Evolutionary conservation across 2,113 vertebrate species (phyloP).

Genomic region (Toxotes jaculatrix): DNA sequence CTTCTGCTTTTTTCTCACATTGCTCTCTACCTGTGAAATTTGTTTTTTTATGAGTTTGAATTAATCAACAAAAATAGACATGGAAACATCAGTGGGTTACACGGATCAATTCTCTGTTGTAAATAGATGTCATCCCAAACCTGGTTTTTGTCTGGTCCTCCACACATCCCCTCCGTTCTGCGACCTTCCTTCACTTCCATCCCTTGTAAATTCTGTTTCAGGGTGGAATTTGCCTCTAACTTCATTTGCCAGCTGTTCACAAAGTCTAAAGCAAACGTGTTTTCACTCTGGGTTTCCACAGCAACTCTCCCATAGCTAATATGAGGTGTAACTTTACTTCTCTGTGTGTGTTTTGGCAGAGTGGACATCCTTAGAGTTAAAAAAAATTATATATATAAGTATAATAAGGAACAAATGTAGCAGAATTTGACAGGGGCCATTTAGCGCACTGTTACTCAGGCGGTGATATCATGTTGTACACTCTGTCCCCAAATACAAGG

Average conservation of each 20-base stretch:
- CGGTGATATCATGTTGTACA: conserved; percentile 5
- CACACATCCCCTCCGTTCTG: background rate
- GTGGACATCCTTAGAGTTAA: conserved; percentile 27
- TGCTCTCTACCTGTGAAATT: background rate
- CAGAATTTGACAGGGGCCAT: conserved; percentile 31
- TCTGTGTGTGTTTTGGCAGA: conserved; percentile 67
- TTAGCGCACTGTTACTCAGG: conserved; percentile 28
- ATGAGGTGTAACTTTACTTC: conserved; percentile 60
- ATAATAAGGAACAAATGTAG: conserved; percentile 59
- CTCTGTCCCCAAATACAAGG: conserved; percentile 1
- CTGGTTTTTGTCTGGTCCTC: background rate
- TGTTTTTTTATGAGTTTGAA: background rate
- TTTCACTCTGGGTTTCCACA: conserved; percentile 56
- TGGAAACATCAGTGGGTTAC: background rate
- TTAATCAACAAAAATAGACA: background rate
- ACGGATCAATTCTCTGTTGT: background rate
- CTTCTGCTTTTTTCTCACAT: background rate
- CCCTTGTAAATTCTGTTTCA: conserved; percentile 28
- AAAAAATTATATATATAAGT: conserved; percentile 32
- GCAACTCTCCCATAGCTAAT: conserved; percentile 57
- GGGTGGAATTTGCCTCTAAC: conserved; percentile 49
- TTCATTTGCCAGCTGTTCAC: conserved; percentile 51
- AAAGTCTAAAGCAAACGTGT: conserved; percentile 46
- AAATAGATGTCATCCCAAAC: background rate
- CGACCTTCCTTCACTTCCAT: background rate